Evolutionary conservation across 2,113 vertebrate species (phyloP).

Genomic region (Lamprologus callipterus): DNA sequence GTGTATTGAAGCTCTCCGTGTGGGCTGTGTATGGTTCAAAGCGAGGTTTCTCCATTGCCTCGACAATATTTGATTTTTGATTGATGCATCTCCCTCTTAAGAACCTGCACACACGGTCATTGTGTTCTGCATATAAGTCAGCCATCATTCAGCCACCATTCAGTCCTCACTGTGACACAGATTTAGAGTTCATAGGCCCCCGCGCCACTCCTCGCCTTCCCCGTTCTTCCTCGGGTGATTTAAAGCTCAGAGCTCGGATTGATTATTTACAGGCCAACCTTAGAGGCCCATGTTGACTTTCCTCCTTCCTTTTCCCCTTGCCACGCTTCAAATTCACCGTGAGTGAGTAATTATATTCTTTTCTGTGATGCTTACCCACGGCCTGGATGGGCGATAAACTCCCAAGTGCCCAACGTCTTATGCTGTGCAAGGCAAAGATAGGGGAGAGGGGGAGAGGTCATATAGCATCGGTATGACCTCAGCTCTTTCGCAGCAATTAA

Average conservation of each 20-base stretch:
- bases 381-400: neutral
- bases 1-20: neutral
- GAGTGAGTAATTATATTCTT: constrained; percentile 22
- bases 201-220: neutral
- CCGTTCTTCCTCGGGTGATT: constrained; percentile 16
- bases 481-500: constrained; percentile 48
- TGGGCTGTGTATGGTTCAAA: neutral
- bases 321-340: neutral
- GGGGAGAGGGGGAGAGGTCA: neutral
- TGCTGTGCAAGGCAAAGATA: constrained; percentile 16
- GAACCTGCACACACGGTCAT: neutral
- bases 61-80: neutral
- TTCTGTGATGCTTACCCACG: neutral
- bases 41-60: neutral
- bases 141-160: neutral
- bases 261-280: constrained; percentile 25
- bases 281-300: neutral
- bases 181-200: constrained; percentile 12
- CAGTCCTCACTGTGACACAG: neutral
- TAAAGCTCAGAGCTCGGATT: constrained; percentile 26
- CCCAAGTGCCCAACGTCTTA: neutral
- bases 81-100: neutral
- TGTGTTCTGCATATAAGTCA: constrained; percentile 7
- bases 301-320: neutral
- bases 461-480: neutral